phyloP scores from a whole-genome alignment of 2,888 invertebrate genomes.

The Rutpela maculata region DNA sequence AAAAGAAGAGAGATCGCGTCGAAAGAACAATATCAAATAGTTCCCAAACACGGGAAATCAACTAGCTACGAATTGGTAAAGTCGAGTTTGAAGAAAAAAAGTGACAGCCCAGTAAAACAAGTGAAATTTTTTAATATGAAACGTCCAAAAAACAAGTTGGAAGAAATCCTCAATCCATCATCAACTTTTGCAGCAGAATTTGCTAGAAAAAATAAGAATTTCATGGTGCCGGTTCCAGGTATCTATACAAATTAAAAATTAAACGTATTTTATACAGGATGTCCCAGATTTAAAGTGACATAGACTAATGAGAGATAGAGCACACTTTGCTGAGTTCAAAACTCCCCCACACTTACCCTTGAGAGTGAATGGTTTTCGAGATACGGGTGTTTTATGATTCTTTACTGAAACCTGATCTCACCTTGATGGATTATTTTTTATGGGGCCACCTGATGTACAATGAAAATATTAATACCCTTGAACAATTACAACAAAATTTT shows the following conservation, averaged over 20 bases:
- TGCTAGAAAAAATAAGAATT: not conserved
- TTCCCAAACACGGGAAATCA: not conserved
- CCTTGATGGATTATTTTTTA: too few species aligned
- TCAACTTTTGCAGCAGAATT: slow-evolving; percentile 40
- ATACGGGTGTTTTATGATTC: too few species aligned
- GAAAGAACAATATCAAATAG: slow-evolving; percentile 35
- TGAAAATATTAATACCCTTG: too few species aligned
- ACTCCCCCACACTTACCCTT: too few species aligned
- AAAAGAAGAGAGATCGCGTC: slow-evolving; percentile 24
- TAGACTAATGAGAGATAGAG: too few species aligned
- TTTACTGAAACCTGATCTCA: too few species aligned
- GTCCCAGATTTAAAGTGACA: too few species aligned
- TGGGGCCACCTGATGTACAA: too few species aligned
- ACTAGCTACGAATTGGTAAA: not conserved
- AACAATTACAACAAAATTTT: too few species aligned
- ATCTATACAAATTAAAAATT: not conserved
- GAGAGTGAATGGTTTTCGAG: too few species aligned
- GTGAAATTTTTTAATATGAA: not conserved
- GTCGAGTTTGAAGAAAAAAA: not conserved
- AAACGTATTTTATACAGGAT: too few species aligned
- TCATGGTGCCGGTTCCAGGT: not conserved
- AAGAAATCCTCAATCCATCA: slow-evolving; percentile 1
- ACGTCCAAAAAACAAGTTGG: not conserved
- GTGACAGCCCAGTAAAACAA: not conserved
- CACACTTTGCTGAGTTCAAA: too few species aligned